Evolutionary conservation across 2,113 vertebrate species (phyloP), one percentile per base, ranked within the genome.

Genomic region (Paramormyrops kingsleyae): DNA sequence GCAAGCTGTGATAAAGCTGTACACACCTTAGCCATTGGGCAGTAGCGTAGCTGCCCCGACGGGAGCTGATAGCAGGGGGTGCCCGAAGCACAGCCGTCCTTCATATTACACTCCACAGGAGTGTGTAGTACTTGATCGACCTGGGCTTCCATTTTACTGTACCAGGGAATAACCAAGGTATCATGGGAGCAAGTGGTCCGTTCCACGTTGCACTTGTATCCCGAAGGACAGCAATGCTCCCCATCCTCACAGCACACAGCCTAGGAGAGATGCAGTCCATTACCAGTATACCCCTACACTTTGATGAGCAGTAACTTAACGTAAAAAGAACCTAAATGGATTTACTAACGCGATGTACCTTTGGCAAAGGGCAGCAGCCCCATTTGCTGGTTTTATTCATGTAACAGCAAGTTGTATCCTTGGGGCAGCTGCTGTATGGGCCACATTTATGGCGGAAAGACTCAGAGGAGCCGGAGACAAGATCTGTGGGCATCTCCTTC

Each of bases 131-230:
- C 46, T 56, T 89, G 24, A 3, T 77, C 85, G 9, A 50, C 50
- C 17, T 88, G 46, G 7, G 94, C 92, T 0, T 93, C 83, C 1
- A 94, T 80, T 87, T 96, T 96, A 56, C 91, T 94, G 92, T 95
- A 95, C 95, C 95, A 96, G 1, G 96, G 95, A n/a, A 96, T 93
- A 87, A 87, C 91, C n/a, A 93, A 83, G 12, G 90, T 91, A 0
- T 88, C 92, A 87, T 89, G 92, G n/a, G 89, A 4, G 90, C 96
- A 96, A 0, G 91, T 44, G 1, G 46, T 84, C 1, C 0, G 1
- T 0, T 0, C 1, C 53, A 77, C 49, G 0, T 93, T 62, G 39
- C 96, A 96, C n/a, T 12, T 90, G 91, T 95, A 95, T 59, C 87
- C 0, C 0, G 1, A 0, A 4, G 96, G 96, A 86, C 96, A 96